These are phyloP conservation scores for Agriopis leucophaearia DNA, from an alignment of 2,888 invertebrate species.

Conservation along the genomic window DNA sequence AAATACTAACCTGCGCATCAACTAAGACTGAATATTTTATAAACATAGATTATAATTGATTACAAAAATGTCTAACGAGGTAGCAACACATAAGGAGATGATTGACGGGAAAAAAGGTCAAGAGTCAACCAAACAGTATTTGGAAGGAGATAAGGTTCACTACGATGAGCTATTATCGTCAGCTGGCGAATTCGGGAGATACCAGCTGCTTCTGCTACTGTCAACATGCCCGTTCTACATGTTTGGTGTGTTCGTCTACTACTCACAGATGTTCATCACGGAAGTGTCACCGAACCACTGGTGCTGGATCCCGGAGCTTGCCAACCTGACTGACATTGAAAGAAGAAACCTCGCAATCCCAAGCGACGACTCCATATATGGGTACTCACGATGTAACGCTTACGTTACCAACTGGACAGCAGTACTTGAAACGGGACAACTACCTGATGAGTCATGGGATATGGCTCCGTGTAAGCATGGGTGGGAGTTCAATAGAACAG, in stretches of 20 bases:
- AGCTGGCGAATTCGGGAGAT: constrained; percentile 57
- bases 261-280: constrained; percentile 55
- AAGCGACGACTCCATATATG: constrained; percentile 54
- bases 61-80: constrained; percentile 42
- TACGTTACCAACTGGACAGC: constrained; percentile 68
- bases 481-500: constrained; percentile 70
- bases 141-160: constrained; percentile 42
- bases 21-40: constrained; percentile 20
- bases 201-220: constrained; percentile 53
- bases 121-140: constrained; percentile 22
- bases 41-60: constrained; percentile 15
- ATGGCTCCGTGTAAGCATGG: constrained; percentile 63
- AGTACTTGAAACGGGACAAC: constrained; percentile 51
- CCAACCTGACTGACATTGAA: constrained; percentile 51
- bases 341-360: constrained; percentile 55
- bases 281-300: constrained; percentile 57
- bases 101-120: constrained; percentile 19
- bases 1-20: constrained; percentile 20
- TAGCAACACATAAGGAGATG: constrained; percentile 20
- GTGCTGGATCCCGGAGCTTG: constrained; percentile 59
- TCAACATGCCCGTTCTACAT: constrained; percentile 56
- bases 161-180: constrained; percentile 56
- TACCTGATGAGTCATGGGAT: constrained; percentile 58
- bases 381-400: constrained; percentile 63
- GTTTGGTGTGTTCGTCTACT: constrained; percentile 55